Conservation (phyloP, 2,888 invertebrate genomes). For the Alviniconcha strummeri region DNA sequence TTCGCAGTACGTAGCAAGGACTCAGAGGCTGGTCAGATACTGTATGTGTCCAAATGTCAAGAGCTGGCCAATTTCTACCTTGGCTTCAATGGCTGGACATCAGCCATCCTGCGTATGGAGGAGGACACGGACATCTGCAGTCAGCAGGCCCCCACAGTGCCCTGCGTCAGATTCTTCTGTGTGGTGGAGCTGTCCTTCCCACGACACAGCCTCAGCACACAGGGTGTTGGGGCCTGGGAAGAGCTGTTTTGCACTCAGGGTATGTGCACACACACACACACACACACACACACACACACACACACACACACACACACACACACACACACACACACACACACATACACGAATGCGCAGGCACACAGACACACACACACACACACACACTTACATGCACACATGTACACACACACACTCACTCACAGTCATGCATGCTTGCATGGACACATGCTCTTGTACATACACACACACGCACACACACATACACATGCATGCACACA, state of each 20-base stretch:
- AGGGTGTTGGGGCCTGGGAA: constrained; percentile 61
- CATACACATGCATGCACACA: background rate
- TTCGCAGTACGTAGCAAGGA: constrained; percentile 55
- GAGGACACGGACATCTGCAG: constrained; percentile 42
- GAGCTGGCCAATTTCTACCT: constrained; percentile 64
- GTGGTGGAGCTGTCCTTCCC: constrained; percentile 47
- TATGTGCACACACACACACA: constrained; percentile 28
- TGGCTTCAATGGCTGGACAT: constrained; percentile 67
- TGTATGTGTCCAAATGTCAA: constrained; percentile 60
- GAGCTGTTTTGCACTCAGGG: constrained; percentile 50
- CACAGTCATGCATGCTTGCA: background rate
- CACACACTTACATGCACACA: background rate
- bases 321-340: no score
- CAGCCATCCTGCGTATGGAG: constrained; percentile 48
- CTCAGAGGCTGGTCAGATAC: constrained; percentile 28
- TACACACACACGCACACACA: background rate
- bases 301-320: no score
- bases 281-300: no score
- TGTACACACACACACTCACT: background rate
- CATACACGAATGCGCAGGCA: no score
- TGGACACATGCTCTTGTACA: constrained; percentile 3
- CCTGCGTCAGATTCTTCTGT: constrained; percentile 43
- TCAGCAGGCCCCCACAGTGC: background rate
- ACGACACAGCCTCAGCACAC: constrained; percentile 47
- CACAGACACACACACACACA: background rate